phyloP scores from a whole-genome alignment of 2,113 vertebrate species.

The Corythornis cristatus region DNA sequence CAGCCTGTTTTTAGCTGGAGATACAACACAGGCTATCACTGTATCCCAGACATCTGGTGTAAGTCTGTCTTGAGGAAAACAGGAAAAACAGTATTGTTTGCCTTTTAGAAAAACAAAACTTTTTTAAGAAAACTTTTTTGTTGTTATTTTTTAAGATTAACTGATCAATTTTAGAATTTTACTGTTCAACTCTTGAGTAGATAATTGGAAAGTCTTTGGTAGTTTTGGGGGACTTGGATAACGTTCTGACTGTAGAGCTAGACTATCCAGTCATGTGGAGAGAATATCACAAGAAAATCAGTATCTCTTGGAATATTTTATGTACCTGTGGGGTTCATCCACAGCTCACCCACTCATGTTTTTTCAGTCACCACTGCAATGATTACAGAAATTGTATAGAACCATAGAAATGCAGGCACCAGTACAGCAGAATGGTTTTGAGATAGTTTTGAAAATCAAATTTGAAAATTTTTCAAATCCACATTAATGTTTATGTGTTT shows the following conservation, averaged over 20 bases:
- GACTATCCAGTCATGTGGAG: background rate
- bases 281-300: background rate
- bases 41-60: background rate
- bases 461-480: background rate
- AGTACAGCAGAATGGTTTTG: background rate
- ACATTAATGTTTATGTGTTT: background rate
- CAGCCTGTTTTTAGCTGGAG: background rate
- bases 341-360: background rate
- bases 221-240: background rate
- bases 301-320: background rate
- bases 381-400: background rate
- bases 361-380: background rate
- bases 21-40: fast-evolving
- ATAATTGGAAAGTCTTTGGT: background rate
- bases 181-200: background rate
- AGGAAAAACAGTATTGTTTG: background rate
- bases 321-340: background rate
- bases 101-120: background rate
- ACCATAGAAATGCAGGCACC: background rate
- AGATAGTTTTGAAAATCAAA: background rate
- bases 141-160: background rate
- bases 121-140: background rate
- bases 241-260: background rate
- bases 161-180: background rate
- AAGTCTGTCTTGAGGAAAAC: background rate